Evolutionary conservation across 23 tunicate species (phyloP).

Genomic region (Botrylloides violaceus): DNA sequence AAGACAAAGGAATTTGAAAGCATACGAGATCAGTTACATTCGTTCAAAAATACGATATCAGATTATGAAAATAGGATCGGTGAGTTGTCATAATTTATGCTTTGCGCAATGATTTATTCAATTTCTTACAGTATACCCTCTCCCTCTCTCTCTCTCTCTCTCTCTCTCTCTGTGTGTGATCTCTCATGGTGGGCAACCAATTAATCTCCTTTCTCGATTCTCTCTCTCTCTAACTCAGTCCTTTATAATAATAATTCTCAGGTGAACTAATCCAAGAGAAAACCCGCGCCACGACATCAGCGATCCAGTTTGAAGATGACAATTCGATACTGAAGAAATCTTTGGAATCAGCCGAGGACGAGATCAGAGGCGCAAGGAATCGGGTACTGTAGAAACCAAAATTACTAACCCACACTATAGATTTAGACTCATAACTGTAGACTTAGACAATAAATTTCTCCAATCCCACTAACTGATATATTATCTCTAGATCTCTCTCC

Average conservation of each 20-base stretch:
- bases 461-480: too few relatives aligned
- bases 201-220: too few relatives aligned
- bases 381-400: conserved; percentile 25
- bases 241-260: background rate
- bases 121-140: too few relatives aligned
- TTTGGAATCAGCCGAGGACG: conserved; percentile 25
- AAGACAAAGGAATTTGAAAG: conserved; percentile 16
- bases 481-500: conserved; percentile 9
- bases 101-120: too few relatives aligned
- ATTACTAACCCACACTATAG: background rate
- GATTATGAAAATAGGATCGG: conserved; percentile 49
- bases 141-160: too few relatives aligned
- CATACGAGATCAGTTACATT: background rate
- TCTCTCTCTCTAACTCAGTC: background rate
- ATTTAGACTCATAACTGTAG: background rate
- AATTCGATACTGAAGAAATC: conserved; percentile 9
- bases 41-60: conserved; percentile 20
- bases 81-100: too few relatives aligned
- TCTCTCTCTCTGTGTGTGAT: too few relatives aligned
- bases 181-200: too few relatives aligned
- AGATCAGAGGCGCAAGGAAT: conserved; percentile 36
- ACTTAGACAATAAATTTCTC: too few relatives aligned
- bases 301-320: conserved; percentile 1
- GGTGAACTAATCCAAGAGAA: conserved; percentile 44
- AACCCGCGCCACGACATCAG: conserved; percentile 9